Conservation (phyloP, 1,140 invertebrate genomes). For the Leguminivora glycinivorella region DNA sequence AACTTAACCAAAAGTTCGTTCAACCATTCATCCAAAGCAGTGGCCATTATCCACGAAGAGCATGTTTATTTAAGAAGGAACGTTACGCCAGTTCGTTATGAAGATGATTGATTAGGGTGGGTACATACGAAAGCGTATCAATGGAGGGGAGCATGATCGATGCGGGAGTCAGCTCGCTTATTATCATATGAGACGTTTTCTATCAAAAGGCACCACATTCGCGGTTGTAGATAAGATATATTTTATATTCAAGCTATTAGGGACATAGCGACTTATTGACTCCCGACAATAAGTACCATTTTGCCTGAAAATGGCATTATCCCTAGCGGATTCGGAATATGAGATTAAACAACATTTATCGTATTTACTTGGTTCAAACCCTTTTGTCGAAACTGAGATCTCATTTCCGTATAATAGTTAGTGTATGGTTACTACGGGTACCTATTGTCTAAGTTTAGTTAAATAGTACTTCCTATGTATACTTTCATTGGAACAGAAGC, state of each 20-base stretch:
- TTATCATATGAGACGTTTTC: no score
- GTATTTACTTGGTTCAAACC: background rate
- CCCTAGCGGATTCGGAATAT: background rate
- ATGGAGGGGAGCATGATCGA: constrained; percentile 27
- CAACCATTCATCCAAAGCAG: background rate
- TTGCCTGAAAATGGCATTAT: no score
- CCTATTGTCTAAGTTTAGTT: background rate
- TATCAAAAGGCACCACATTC: no score
- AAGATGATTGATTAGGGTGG: constrained; percentile 26
- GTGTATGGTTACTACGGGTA: no score
- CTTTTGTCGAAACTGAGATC: background rate
- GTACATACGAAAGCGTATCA: constrained; percentile 21
- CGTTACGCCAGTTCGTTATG: constrained; percentile 16
- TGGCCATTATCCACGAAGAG: background rate
- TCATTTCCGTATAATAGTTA: background rate
- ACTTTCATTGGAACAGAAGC: background rate
- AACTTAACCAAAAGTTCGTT: background rate
- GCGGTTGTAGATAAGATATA: no score
- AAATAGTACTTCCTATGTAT: background rate
- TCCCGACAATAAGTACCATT: no score
- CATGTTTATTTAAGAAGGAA: constrained; percentile 21
- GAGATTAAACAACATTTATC: constrained; percentile 8
- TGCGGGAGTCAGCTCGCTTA: constrained; percentile 23
- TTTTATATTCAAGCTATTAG: no score
- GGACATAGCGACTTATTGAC: no score